Base-by-base conservation (phyloP, 1,140 invertebrate species). In the Aphaenogaster rudis region DNA sequence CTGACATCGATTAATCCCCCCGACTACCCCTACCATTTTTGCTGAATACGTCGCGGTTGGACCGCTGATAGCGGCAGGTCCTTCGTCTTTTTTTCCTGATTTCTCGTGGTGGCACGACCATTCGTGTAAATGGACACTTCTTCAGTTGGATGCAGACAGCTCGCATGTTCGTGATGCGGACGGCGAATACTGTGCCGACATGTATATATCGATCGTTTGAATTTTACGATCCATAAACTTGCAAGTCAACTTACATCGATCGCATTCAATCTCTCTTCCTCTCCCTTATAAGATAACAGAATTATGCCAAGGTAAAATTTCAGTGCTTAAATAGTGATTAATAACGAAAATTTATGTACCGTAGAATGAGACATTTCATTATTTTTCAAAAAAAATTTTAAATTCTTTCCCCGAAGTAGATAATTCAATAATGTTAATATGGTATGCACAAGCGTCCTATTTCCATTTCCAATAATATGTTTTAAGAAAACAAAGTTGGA, bases 81-180 rank as follows among this genome's bases (percentile, higher is more conserved):
- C 17, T 80, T 63, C 54, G 7, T n/a, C 33, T 21, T 21, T 39
- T 36, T 48, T 61, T 50, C 57, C 13, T 11, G 80, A 84, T 39
- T 82, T 82, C 42, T 82, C 15, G 42, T 39, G 8, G 80, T 61
- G 28, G 80, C 57, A 84, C 69, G 69, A 61, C 42, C 42, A 63
- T 84, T 84, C 69, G 80, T 84, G 80, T 76, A 76, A 84, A 84
- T 61, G 54, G 48, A 84, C n/a, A 76, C 54, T 84, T 84, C 28
- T 84, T 84, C 57, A 84, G 17, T 74, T 39, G 36, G 39, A 71
- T 81, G 50, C 36, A 42, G 80, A 84, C 42, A 84, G 69, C 57
- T 84, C 42, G 80, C 80, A 84, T 74, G 80, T 45, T 76, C 54
- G 54, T 28, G 72, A 48, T 33, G 39, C 79, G 50, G 57, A 48